Evolutionary conservation across 2,113 vertebrate species (phyloP), one percentile per base, ranked within the genome.

Genomic region (Oostethus manadensis): DNA sequence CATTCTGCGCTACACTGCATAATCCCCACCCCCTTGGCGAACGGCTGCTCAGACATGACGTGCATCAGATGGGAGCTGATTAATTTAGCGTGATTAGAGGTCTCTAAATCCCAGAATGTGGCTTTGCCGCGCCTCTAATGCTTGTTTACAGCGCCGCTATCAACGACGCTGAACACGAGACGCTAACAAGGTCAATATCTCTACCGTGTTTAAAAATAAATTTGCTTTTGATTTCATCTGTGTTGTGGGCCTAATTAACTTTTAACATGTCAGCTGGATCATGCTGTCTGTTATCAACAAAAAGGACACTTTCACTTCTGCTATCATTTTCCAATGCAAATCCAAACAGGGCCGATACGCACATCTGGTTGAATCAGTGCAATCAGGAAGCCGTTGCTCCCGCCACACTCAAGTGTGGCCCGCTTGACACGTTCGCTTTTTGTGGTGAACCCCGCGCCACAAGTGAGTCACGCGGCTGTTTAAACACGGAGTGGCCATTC

Each of bases 21-120:
- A 87, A 88, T 87, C 87, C 83, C 58, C 13, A 11, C 38, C 56
- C 66, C 82, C 66, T 35, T 56, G 70, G 59, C 60, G 44, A 70
- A 77, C 38, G 13, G 38, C 71, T 60, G 70, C 68, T 81, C 81
- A 81, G 84, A 79, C 79, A 60, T 80, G 74, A 71, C 45, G 70
- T 80, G 68, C 76, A 81, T 85, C 72, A 80, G 79, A 79, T 66
- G 72, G 51, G 83, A 84, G 70, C 85, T 84, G 85, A 88, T 89
- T 88, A 88, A 79, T 86, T 82, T 77, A 55, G 82, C 53, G 70
- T 72, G 84, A 88, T 86, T 88, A 86, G 69, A 46, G 64, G 62
- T 62, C 69, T 75, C 60, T 68, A 75, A 84, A 78, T 74, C 83
- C 69, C 61, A 46, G 63, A 17, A 58, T 64, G 35, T 23, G 8